Base-by-base conservation (phyloP, 2,888 invertebrate species). In the Ametastegia equiseti region DNA sequence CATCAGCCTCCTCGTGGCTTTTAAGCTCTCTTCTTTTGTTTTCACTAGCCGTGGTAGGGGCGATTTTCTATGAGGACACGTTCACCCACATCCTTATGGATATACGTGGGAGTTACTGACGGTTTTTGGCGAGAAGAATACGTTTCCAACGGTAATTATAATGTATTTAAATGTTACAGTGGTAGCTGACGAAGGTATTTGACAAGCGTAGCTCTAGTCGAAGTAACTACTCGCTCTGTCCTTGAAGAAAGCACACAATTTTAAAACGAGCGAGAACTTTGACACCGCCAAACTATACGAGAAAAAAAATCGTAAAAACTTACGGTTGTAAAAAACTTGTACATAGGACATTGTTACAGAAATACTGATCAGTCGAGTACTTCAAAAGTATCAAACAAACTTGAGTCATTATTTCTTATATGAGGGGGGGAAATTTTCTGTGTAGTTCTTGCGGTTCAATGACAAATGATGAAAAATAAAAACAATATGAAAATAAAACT, bases 21-120 rank as follows among this genome's bases (percentile, higher is more conserved):
- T 75, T 75, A 75, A 75, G 75, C 75, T 71, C 71, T 75, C 42
- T 75, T 75, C 75, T 75, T 75, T 75, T 75, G 75, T 75, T 75
- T 75, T 75, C 54, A 27, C 75, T 75, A n/a, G 23, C 27, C 11
- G 67, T 36, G 33, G 50, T 45, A 36, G 54, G 75, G 54, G 75
- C 50, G 75, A 75, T 75, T 75, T n/a, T 75, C 15, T 50, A 54
- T 54, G 71, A 71, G 45, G 71, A 71, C 75, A 54, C 36, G 39
- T 36, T 73, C 27, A 19, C 50, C 23, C 42, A 13, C 75, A 36
- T 67, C n/a, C n/a, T n/a, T n/a, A n/a, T n/a, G n/a, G n/a, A n/a
- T n/a, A n/a, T n/a, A n/a, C n/a, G n/a, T n/a, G n/a, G n/a, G n/a
- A n/a, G n/a, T n/a, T n/a, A 39, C 60, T 30, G 27, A 60, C 30